Percentiles rank a stretch among this genome's conserved stretches.
These are phyloP conservation scores for Toxotes jaculatrix DNA, from an alignment of 2,113 vertebrate species.

Conservation along the genomic window DNA sequence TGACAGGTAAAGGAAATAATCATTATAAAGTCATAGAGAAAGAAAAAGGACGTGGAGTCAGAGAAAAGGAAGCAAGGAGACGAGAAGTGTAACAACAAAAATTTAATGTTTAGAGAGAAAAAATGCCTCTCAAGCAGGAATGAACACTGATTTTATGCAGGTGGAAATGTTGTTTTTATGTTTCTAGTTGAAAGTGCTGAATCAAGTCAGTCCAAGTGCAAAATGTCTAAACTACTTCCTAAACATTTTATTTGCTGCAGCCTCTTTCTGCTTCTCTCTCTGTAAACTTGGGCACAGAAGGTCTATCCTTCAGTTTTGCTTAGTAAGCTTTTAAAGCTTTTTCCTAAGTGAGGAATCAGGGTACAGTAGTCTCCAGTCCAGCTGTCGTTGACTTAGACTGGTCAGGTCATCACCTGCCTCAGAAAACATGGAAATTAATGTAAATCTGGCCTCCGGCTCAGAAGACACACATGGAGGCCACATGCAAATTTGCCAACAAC, in stretches of 20 bases:
- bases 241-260: not conserved
- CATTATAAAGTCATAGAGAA: conserved; percentile 10
- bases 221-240: conserved; percentile 2
- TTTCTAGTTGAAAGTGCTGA: not conserved
- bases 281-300: not conserved
- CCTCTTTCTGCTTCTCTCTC: not conserved
- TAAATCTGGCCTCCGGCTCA: conserved; percentile 72
- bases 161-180: too few species aligned
- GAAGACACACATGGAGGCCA: conserved; percentile 55
- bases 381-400: conserved; percentile 13
- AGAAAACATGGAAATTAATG: conserved; percentile 78
- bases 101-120: not conserved
- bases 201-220: not conserved
- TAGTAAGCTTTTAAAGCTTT: conserved; percentile 6
- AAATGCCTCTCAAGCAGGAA: too few species aligned
- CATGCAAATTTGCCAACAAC: conserved; percentile 74
- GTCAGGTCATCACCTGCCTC: conserved; percentile 47
- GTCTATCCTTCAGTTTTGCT: conserved; percentile 18
- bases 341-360: conserved; percentile 18
- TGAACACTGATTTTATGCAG: too few species aligned
- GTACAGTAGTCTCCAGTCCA: not conserved
- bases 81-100: not conserved
- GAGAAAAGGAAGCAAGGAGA: not conserved
- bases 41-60: not conserved
- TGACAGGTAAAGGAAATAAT: not conserved